Evolutionary conservation across 1,140 invertebrate species (phyloP).

Genomic region (Micrasema longulum): DNA sequence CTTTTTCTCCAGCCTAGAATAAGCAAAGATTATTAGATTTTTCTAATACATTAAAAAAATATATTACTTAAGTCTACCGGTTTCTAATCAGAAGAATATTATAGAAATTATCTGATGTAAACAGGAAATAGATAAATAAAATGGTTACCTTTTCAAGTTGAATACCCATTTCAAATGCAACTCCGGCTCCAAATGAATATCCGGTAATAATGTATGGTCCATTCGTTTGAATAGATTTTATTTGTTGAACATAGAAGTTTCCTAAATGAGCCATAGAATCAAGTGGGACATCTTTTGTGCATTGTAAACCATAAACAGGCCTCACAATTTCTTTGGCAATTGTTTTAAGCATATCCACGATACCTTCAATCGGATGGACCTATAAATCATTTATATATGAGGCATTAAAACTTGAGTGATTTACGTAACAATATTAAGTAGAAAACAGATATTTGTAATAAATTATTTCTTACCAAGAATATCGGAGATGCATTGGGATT

Average conservation of each 20-base stretch:
- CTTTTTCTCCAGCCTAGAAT: conserved; percentile 68
- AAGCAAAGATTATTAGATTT: conserved; percentile 10
- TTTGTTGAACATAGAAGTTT: conserved; percentile 81
- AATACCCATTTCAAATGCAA: conserved; percentile 93
- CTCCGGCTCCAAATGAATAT: conserved; percentile 93
- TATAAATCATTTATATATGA: conserved; percentile 71
- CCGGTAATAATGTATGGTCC: conserved; percentile 90
- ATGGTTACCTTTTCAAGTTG: conserved; percentile 76
- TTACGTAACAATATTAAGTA: neutral
- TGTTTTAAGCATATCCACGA: conserved; percentile 75
- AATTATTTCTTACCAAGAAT: conserved; percentile 62
- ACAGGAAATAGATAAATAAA: neutral
- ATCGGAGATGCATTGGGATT: conserved; percentile 62
- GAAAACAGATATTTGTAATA: neutral
- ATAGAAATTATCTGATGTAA: neutral
- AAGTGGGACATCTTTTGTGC: conserved; percentile 80
- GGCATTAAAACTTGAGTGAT: neutral
- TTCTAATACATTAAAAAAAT: conserved; percentile 8
- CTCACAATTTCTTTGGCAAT: conserved; percentile 78
- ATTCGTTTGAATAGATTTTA: conserved; percentile 80
- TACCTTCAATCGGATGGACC: conserved; percentile 94
- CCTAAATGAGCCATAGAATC: conserved; percentile 81
- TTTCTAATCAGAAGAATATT: neutral
- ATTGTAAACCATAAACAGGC: conserved; percentile 92
- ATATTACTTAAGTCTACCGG: neutral